Conservation (phyloP, 2,113 vertebrate species). For the Myotis yumanensis region DNA sequence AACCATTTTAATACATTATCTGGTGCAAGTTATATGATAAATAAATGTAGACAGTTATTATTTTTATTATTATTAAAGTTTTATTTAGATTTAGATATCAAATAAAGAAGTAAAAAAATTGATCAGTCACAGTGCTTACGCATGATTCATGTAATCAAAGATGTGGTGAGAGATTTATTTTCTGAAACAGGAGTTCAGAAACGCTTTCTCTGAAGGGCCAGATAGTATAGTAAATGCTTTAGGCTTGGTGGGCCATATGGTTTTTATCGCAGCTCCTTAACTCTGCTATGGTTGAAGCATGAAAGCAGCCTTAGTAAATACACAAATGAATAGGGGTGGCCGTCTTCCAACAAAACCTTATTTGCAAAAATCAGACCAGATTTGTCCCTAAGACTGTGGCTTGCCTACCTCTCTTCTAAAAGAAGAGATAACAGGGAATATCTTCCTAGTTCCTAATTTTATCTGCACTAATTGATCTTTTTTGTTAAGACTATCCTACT, state of each 20-base stretch:
- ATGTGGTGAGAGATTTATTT: not conserved
- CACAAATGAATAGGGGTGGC: not conserved
- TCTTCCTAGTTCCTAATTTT: not conserved
- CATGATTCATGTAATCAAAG: not conserved
- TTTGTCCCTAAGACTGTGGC: not conserved
- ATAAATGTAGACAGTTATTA: not conserved
- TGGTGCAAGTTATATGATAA: not conserved
- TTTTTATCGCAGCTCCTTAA: not conserved
- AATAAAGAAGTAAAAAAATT: conserved; percentile 35
- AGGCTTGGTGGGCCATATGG: not conserved
- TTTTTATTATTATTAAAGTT: not conserved
- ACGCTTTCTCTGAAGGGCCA: not conserved
- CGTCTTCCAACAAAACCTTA: not conserved
- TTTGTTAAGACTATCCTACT: not conserved
- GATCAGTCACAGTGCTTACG: not conserved
- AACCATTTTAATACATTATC: not conserved
- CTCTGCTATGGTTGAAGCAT: not conserved
- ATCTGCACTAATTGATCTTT: not conserved
- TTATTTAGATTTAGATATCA: not conserved
- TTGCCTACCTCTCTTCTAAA: not conserved
- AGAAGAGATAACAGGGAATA: not conserved
- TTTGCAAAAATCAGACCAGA: not conserved
- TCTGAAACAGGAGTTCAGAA: not conserved
- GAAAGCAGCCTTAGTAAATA: not conserved
- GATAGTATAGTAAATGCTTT: not conserved